Conservation (phyloP, 1,140 invertebrate species). For the Pachypeltis micranthus region DNA sequence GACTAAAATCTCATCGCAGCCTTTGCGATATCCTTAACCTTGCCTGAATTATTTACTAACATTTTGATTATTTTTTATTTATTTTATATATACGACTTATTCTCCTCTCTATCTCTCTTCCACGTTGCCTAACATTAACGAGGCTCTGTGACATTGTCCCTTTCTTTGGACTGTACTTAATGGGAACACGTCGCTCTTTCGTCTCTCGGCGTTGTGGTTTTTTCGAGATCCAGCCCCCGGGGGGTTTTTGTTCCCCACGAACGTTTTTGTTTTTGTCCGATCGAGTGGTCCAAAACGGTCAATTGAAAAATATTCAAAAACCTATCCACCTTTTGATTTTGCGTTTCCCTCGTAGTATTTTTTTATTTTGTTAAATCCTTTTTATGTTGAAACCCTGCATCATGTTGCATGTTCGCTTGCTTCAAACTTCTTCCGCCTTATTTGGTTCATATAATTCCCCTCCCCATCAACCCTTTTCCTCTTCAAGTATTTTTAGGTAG, state of each 20-base stretch:
- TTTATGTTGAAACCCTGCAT: background rate
- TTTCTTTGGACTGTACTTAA: constrained; percentile 35
- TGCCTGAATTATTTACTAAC: background rate
- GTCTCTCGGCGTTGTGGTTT: constrained; percentile 10
- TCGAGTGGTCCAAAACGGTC: no score
- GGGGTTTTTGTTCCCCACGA: background rate
- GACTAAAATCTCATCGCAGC: no score
- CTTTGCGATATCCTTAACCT: no score
- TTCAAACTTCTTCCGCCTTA: background rate
- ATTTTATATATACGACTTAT: background rate
- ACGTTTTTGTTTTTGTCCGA: no score
- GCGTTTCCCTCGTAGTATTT: background rate
- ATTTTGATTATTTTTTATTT: constrained; percentile 1
- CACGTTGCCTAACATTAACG: constrained; percentile 23
- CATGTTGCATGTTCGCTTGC: constrained; percentile 6
- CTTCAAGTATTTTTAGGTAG: no score
- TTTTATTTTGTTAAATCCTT: background rate
- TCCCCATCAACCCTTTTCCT: no score
- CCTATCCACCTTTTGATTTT: background rate
- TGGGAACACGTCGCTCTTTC: constrained; percentile 2
- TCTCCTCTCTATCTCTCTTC: constrained; percentile 1
- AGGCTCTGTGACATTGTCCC: constrained; percentile 51
- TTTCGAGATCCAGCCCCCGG: constrained; percentile 9
- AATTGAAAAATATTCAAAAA: background rate
- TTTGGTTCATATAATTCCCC: no score